phyloP scores from a whole-genome alignment of 1,140 invertebrate species.

The Eupristina koningsbergeri region DNA sequence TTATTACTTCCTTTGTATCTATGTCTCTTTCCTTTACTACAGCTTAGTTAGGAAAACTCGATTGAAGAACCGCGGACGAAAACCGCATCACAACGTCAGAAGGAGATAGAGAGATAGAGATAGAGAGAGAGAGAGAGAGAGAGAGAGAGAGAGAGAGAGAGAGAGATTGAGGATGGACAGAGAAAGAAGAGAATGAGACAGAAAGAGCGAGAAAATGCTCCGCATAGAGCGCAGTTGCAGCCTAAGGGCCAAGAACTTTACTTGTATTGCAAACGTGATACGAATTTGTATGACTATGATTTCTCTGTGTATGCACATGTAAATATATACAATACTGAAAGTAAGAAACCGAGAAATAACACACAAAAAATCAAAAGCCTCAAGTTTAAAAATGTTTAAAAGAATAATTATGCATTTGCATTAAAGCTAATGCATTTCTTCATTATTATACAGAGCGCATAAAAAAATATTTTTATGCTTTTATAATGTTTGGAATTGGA shows the following conservation, averaged over 20 bases:
- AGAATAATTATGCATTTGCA: neutral
- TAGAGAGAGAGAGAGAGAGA: neutral
- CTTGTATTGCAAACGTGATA: constrained; percentile 66
- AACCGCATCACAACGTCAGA: constrained; percentile 11
- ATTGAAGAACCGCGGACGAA: constrained; percentile 46
- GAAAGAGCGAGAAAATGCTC: neutral
- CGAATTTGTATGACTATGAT: constrained; percentile 55
- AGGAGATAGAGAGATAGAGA: constrained; percentile 2
- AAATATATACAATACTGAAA: neutral
- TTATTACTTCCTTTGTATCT: constrained; percentile 33
- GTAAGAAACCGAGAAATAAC: neutral
- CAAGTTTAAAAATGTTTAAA: neutral
- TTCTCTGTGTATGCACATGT: neutral
- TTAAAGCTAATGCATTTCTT: neutral
- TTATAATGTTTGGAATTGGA: too few species aligned
- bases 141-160: constrained; percentile 16
- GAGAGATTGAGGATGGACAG: neutral
- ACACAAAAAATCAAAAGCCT: neutral
- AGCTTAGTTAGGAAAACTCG: constrained; percentile 44
- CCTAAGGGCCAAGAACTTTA: constrained; percentile 54
- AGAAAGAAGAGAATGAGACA: neutral
- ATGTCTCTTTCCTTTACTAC: neutral
- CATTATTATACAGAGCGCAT: neutral
- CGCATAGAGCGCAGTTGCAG: constrained; percentile 1
- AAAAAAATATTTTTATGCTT: neutral